Evolutionary conservation across 2,888 invertebrate species (phyloP), one percentile per base, ranked within the genome.

Genomic region (Tetropium fuscum): DNA sequence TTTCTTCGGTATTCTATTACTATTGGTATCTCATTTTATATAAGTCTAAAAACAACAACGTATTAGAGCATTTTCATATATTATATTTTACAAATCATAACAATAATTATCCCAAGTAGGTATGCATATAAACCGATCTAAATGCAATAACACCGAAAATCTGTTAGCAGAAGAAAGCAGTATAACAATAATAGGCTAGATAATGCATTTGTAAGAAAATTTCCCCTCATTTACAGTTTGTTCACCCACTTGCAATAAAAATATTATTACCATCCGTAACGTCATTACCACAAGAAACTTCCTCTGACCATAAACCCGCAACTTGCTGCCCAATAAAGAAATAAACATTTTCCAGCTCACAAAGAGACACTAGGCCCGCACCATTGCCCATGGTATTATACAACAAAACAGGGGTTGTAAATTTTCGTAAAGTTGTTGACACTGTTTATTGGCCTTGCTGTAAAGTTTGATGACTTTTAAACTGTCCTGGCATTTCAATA

Each of bases 211-310:
- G 15, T 40, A 8, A 13, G 2, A 40, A 51, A 38, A 38, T 11
- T n/a, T 15, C 20, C 16, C 7, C 34, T 40, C 51, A 15, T 51
- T 40, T 20, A 34, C 6, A 25, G 40, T 20, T 51, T 51, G 25
- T 51, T 51, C 51, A 51, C 51, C 51, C 40, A 22, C 25, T 51
- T 38, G 13, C 40, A 38, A 40, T 51, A 51, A 51, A 51, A 40
- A 25, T 27, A 51, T 51, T 25, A 27, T 40, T 51, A 40, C 38
- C 51, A 51, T 27, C 40, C 38, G 51, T 40, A 40, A 40, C 22
- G 51, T 8, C 51, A 25, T 40, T 51, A 40, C 51, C 51, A 27
- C 51, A 51, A 40, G 51, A 40, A 51, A 38, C 38, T 51, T 13
- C 25, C 38, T 16, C 40, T 13, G n/a, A 51, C 51, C 51, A 27